Evolutionary conservation across 2,888 invertebrate genomes (phyloP), one percentile per base, ranked within the genome.

Genomic region (Sphecodes monilicornis): DNA sequence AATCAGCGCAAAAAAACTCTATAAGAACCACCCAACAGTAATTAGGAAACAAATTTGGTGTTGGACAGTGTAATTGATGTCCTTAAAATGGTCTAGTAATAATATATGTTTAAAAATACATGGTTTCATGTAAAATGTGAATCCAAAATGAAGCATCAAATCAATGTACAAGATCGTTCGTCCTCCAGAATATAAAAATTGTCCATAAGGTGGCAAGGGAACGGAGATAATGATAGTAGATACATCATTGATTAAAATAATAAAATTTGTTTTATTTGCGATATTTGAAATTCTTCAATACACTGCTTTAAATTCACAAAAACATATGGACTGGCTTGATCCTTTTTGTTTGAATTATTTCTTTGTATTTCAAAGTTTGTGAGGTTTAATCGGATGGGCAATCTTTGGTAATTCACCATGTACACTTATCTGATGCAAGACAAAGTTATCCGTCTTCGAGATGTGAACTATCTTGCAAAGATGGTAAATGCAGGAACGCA

Each of bases 351-450:
- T n/a, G 10, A 22, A n/a, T 50, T n/a, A 50, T n/a, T 10, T 50
- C 22, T 10, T 3, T 50, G 10, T n/a, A n/a, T n/a, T n/a, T 50
- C 22, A 22, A 10, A 50, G n/a, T n/a, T 22, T n/a, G 50, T 8
- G 50, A 50, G 22, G n/a, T 50, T 3, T 50, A n/a, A 50, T 50
- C 50, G 50, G 22, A n/a, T n/a, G 50, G 10, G 3, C 50, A n/a
- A 50, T 50, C 50, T 50, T 50, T 50, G 50, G 50, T 50, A 50
- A 50, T 50, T 50, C 50, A n/a, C 50, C 50, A n/a, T 50, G 50
- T 22, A 22, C 50, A 18, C 50, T 50, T 50, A 50, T 50, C 50
- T 50, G 50, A 50, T 50, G 50, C 50, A 50, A 50, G 22, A 50
- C 50, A 22, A n/a, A 3, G 50, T 50, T 22, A 50, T 50, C 50